Evolutionary conservation across 2,113 vertebrate species (phyloP), one percentile per base, ranked within the genome.

Genomic region (Coptodon bakossiorum): DNA sequence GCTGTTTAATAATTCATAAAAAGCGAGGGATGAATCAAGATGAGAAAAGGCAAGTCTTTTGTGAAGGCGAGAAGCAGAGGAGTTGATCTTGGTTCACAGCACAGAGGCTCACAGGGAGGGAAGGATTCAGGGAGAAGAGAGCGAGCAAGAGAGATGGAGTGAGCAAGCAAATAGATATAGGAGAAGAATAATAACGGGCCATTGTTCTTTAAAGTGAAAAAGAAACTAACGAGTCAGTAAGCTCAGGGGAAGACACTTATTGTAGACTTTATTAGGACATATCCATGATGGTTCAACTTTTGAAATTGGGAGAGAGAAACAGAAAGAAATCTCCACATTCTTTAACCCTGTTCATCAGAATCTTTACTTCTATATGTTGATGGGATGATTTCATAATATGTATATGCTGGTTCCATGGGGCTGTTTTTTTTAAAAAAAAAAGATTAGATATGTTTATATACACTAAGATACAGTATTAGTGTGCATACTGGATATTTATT

Each of bases 1-100:
- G 89, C 90, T 90, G 83, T 89, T 95, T 91, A 95, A 95, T 95
- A 95, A 95, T 96, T 95, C 92, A 96, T 95, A 90, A 87, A 92
- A 94, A 93, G 90, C 83, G 34, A 91, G 91, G 89, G 88, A 92
- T 90, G 92, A 92, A 92, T 91, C 36, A 66, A 89, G 88, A 94
- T 90, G 86, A 92, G 86, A 89, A 82, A 93, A 92, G 89, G 89
- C 81, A 90, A 91, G 94, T 90, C 80, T 91, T 94, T 93, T 94
- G 88, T 91, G 93, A 91, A 90, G 91, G 83, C 85, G 82, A 88
- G 94, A 91, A 86, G 88, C 87, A 61, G 83, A 90, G 76, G 92
- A 95, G 94, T 87, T 89, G 92, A 92, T 92, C 90, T 87, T 76
- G 83, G 88, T 92, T 94, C 88, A 81, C 82, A 86, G 78, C 45